Base-by-base conservation (phyloP, 2,113 vertebrate genomes). In the Redunca redunca region DNA sequence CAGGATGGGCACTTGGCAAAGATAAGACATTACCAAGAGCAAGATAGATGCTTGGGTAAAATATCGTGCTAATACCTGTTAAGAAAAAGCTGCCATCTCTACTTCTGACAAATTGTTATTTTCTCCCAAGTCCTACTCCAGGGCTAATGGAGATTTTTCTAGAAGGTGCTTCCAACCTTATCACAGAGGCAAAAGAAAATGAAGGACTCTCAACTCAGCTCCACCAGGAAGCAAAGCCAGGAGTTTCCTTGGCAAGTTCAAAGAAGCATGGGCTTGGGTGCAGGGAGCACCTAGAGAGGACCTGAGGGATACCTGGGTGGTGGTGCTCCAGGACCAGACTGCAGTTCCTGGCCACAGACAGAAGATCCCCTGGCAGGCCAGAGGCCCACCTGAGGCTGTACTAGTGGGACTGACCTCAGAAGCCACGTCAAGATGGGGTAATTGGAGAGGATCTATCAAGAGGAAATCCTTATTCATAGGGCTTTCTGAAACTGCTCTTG, bases 51-150 rank as follows among this genome's bases (percentile, higher is more conserved):
- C 96, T 97, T 97, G 94, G 97, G 95, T 97, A 97, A 98, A 99
- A 98, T 94, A 98, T 81, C 90, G 81, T 95, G 96, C 97, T 98
- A 98, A 99, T 98, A 98, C 91, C 97, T 98, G 98, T 98, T 98
- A 98, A 93, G 95, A 93, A 98, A 98, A 98, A 98, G 96, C 97
- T 97, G 92, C 97, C 97, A 97, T 97, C 96, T 98, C 98, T 93
- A 12, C 92, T 88, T 12, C 46, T 25, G 85, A 80, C 1, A 19
- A 53, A 90, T 6, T 53, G 48, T 74, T 91, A 62, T 88, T 88
- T 92, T 83, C 97, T 96, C 98, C 91, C 89, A 94, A 97, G 89
- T 30, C 36, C 53, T 92, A 62, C 33, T 98, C 93, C 74, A 93
- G 97, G 90, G 96, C 98, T 95, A 90, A 97, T 26, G 50, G 4